Conservation (phyloP, 2,888 invertebrate genomes). For the Aethes cnicana region DNA sequence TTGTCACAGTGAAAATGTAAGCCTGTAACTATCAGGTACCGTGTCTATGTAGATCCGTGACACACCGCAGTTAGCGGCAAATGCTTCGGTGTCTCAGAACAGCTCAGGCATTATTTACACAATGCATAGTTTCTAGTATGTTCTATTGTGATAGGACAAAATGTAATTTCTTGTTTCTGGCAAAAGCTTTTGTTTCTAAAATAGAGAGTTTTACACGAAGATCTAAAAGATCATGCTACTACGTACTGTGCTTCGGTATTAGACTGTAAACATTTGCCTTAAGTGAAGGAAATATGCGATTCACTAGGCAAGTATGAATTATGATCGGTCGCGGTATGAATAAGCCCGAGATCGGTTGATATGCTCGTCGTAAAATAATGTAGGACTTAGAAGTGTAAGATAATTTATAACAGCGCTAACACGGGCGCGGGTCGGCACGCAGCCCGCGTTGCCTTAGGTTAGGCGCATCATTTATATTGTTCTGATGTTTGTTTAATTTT, state of each 20-base stretch:
- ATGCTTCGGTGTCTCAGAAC: constrained; percentile 42
- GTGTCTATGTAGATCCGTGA: constrained; percentile 46
- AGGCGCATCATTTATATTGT: constrained; percentile 80
- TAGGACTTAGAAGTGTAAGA: constrained; percentile 70
- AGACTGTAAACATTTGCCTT: constrained; percentile 40
- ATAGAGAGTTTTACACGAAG: background rate
- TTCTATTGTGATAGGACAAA: constrained; percentile 51
- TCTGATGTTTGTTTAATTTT: constrained; percentile 76
- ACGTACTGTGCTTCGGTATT: background rate
- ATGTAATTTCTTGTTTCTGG: constrained; percentile 38
- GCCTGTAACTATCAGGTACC: constrained; percentile 36
- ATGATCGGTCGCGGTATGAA: constrained; percentile 66
- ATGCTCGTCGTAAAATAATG: constrained; percentile 74
- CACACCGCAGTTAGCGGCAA: constrained; percentile 51
- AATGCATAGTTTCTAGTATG: constrained; percentile 40
- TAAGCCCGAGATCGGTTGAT: constrained; percentile 65
- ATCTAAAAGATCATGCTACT: background rate
- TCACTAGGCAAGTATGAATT: constrained; percentile 62
- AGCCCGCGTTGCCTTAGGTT: constrained; percentile 69
- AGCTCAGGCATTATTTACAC: constrained; percentile 33
- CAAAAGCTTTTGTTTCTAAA: constrained; percentile 7
- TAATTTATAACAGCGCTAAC: constrained; percentile 74
- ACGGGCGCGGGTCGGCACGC: constrained; percentile 61
- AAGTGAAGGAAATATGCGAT: constrained; percentile 61
- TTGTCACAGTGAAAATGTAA: constrained; percentile 29